Evolutionary conservation across 2,113 vertebrate species (phyloP).

Genomic region (Lamprologus ornatipinnis): DNA sequence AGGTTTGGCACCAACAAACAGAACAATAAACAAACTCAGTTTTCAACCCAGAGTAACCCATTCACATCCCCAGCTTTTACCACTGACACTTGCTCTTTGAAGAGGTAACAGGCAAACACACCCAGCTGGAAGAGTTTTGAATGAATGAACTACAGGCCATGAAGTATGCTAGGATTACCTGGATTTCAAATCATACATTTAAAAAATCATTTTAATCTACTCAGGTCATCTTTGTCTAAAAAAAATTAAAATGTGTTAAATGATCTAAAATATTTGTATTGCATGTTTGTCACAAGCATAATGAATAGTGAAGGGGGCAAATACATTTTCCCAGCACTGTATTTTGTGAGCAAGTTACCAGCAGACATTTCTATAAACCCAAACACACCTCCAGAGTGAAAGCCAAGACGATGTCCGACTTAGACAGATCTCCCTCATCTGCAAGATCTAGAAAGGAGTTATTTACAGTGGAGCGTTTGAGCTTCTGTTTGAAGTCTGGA

Average conservation of each 20-base stretch:
- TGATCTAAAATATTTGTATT: not conserved
- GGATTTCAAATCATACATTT: not conserved
- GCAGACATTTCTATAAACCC: not conserved
- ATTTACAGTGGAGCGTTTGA: conserved; percentile 86
- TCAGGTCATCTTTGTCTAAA: not conserved
- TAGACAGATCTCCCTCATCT: conserved; percentile 90
- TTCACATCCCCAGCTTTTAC: not conserved
- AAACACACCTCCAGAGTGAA: conserved; percentile 88
- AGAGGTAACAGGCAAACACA: not conserved
- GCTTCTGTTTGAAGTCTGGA: conserved; percentile 90
- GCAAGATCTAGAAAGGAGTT: conserved; percentile 92
- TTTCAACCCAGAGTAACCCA: not conserved
- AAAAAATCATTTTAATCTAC: not conserved
- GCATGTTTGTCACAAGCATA: not conserved
- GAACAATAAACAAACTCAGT: not conserved
- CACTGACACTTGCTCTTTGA: not conserved
- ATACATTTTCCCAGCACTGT: not conserved
- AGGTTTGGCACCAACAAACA: not conserved
- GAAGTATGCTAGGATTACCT: not conserved
- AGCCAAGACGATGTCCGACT: conserved; percentile 88
- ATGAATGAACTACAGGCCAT: not conserved
- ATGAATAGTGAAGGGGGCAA: not conserved
- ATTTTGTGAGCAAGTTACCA: not conserved
- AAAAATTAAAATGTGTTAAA: not conserved
- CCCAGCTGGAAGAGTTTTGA: not conserved